These are phyloP conservation scores for Emmelina monodactyla DNA, from an alignment of 2,888 invertebrate genomes.

Conservation along the genomic window DNA sequence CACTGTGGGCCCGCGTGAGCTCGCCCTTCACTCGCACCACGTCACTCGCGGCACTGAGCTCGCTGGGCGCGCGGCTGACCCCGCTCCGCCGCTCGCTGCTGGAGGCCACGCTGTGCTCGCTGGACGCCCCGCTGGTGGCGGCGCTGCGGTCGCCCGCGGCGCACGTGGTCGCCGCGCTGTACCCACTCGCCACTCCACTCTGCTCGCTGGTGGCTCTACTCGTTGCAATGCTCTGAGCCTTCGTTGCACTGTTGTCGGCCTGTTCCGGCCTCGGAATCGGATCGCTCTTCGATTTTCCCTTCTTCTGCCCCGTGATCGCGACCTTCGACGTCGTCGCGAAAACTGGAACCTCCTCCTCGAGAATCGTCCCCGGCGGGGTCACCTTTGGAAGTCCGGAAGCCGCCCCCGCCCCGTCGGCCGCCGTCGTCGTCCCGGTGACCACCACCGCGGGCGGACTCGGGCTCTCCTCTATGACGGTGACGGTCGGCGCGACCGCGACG, in stretches of 20 bases:
- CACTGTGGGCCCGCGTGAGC: slow-evolving; percentile 10
- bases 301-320: no score
- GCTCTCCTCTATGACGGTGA: slow-evolving; percentile 8
- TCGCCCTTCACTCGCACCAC: slow-evolving; percentile 7
- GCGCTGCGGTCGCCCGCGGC: slow-evolving; percentile 1
- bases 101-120: neutral
- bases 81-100: neutral
- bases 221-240: neutral
- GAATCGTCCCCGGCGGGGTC: no score
- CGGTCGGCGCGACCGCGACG: slow-evolving; percentile 10
- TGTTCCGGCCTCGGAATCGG: slow-evolving; percentile 6
- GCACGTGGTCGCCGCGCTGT: neutral
- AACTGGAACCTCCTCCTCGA: no score
- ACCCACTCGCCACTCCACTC: neutral
- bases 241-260: slow-evolving; percentile 1
- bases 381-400: neutral
- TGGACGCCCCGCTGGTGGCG: neutral
- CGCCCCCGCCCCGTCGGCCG: slow-evolving; percentile 17
- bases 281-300: neutral
- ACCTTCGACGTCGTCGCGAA: no score
- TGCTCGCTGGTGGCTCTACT: neutral
- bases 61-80: slow-evolving; percentile 6
- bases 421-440: slow-evolving; percentile 41
- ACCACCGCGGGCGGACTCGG: slow-evolving; percentile 45
- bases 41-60: slow-evolving; percentile 8